Evolutionary conservation across 2,113 vertebrate genomes (phyloP).

Genomic region (Podilymbus podiceps): DNA sequence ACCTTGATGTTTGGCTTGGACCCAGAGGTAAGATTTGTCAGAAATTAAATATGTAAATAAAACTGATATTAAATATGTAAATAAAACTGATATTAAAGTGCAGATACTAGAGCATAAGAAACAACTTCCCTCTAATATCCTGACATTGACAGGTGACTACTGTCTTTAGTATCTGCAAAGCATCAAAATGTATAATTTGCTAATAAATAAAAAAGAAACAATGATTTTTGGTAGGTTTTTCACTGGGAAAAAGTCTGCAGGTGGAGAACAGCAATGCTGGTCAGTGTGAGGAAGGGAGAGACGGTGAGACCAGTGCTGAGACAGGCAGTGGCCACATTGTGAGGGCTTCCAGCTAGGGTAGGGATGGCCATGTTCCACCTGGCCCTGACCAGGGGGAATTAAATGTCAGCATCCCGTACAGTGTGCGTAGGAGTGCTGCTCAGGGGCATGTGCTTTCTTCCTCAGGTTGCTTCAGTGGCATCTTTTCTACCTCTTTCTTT

Average conservation of each 20-base stretch:
- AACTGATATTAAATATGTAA: not conserved
- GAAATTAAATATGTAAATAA: not conserved
- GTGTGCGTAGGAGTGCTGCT: not conserved
- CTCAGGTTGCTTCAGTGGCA: not conserved
- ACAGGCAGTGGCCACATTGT: not conserved
- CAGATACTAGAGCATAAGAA: not conserved
- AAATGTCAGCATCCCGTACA: not conserved
- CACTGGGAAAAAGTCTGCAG: not conserved
- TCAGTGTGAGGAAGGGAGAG: not conserved
- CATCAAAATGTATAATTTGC: not conserved
- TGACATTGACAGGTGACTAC: not conserved
- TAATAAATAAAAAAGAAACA: not conserved
- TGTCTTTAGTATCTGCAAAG: not conserved
- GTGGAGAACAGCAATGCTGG: not conserved
- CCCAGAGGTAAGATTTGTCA: constrained; percentile 85
- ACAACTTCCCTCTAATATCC: not conserved
- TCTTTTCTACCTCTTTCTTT: not conserved
- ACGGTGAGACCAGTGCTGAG: not conserved
- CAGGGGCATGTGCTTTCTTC: not conserved
- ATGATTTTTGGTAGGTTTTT: not conserved
- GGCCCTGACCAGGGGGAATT: not conserved
- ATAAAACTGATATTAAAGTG: not conserved
- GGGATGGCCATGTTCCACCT: not conserved
- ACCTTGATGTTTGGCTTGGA: constrained; percentile 89
- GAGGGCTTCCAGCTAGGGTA: not conserved